These are phyloP conservation scores for Megaceryle maxima DNA, from an alignment of 2,113 vertebrate species.

Conservation along the genomic window DNA sequence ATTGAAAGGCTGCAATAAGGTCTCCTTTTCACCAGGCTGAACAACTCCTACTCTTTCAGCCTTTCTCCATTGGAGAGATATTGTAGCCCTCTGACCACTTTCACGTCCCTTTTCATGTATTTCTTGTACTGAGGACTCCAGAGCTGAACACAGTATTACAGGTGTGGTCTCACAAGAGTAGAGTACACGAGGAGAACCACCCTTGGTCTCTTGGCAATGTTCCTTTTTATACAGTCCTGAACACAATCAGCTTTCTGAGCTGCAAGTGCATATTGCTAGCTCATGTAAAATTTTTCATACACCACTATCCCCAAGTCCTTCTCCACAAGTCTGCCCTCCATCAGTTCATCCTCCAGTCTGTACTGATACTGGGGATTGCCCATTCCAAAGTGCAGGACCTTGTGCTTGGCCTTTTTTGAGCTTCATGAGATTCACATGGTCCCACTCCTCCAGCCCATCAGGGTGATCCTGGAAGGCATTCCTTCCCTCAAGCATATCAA, in stretches of 20 bases:
- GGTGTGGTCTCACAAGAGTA: background rate
- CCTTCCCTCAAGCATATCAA: background rate
- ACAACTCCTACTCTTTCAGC: background rate
- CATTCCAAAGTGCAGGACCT: background rate
- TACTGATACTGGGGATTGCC: background rate
- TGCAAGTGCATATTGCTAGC: background rate
- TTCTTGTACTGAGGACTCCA: too few relatives aligned
- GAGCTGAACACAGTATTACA: too few relatives aligned
- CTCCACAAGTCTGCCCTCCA: background rate
- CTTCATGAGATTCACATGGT: background rate
- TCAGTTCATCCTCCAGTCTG: background rate
- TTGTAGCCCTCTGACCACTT: background rate
- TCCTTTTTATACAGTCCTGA: background rate
- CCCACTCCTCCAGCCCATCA: background rate
- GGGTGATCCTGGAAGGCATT: background rate
- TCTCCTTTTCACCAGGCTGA: background rate
- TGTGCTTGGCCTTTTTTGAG: background rate
- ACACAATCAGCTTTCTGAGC: background rate
- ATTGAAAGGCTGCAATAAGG: background rate
- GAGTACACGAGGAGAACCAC: background rate
- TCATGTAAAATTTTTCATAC: background rate
- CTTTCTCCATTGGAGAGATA: background rate
- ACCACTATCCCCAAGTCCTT: background rate
- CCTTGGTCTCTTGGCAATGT: accelerated
- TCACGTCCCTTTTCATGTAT: background rate